phyloP scores from a whole-genome alignment of 1,140 invertebrate genomes.

The Eulimnadia texana region DNA sequence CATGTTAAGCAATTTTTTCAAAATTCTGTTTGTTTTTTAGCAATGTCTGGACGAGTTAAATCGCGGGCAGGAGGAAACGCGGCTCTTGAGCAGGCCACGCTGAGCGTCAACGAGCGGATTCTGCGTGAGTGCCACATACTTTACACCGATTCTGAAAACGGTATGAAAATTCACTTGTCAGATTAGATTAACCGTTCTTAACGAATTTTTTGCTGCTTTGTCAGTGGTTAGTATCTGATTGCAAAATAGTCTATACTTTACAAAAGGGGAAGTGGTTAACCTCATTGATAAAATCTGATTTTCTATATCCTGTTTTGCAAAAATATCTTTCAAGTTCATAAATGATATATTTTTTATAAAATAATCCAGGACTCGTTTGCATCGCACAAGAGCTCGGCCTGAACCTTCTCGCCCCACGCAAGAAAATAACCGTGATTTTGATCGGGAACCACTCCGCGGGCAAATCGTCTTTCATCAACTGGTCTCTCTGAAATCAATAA shows the following conservation, averaged over 20 bases:
- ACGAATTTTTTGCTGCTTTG: too few species aligned
- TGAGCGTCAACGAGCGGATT: conserved; percentile 39
- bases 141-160: conserved; percentile 39
- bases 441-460: conserved; percentile 49
- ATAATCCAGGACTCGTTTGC: conserved; percentile 33
- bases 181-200: too few species aligned
- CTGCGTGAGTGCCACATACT: conserved; percentile 39
- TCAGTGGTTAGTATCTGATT: too few species aligned
- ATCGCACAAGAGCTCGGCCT: conserved; percentile 36
- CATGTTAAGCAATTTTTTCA: neutral
- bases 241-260: too few species aligned
- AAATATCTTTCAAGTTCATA: neutral
- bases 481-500: conserved; percentile 32
- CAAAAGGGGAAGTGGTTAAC: too few species aligned
- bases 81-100: conserved; percentile 31
- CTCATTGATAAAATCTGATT: too few species aligned
- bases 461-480: conserved; percentile 48
- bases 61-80: conserved; percentile 5
- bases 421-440: conserved; percentile 42
- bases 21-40: neutral
- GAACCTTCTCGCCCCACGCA: conserved; percentile 37
- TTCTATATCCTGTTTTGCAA: neutral
- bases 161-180: conserved; percentile 26
- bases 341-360: conserved; percentile 5
- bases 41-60: conserved; percentile 10